Evolutionary conservation across 2,888 invertebrate genomes (phyloP), one percentile per base, ranked within the genome.

Genomic region (Cylindroiulus punctatus): DNA sequence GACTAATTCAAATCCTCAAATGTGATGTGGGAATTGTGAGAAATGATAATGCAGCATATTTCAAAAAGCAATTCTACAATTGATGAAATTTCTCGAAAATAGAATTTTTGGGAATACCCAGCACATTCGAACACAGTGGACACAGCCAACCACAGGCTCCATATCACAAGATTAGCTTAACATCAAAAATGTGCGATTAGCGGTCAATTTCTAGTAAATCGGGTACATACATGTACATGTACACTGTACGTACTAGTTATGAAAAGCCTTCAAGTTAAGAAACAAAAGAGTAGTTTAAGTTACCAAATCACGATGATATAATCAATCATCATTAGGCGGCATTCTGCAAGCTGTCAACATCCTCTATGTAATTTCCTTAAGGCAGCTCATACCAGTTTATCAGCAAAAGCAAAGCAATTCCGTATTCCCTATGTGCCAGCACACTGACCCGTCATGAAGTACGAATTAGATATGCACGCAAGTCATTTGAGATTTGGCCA

Each of bases 261-360:
- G 22, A 57, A 57, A 19, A 57, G 22, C 22, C 19, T 10, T 4
- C 4, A 57, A 57, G 7, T 22, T 5, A 57, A 19, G 17, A 57
- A 57, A 57, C 22, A 57, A 57, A 57, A 57, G 52, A 52, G 22
- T 57, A 7, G 57, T 57, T 57, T n/a, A 52, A 52, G 57, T 57
- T 22, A 22, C 22, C 57, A 57, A 57, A 57, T 57, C 57, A 57
- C 57, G 57, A 4, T 57, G 57, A 57, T 57, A 22, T 57, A 57
- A 57, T 57, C 57, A 57, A 57, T 57, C 57, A 57, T 57, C 57
- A 57, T 22, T 57, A 57, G 57, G 7, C 10, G 4, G 22, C n/a
- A 57, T 57, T 22, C 22, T 57, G 57, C n/a, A n/a, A n/a, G n/a
- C 57, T 57, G 57, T 57, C 57, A 57, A 57, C 57, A 57, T 57